Evolutionary conservation across 2,113 vertebrate species (phyloP).

Genomic region (Cebidichthys violaceus): DNA sequence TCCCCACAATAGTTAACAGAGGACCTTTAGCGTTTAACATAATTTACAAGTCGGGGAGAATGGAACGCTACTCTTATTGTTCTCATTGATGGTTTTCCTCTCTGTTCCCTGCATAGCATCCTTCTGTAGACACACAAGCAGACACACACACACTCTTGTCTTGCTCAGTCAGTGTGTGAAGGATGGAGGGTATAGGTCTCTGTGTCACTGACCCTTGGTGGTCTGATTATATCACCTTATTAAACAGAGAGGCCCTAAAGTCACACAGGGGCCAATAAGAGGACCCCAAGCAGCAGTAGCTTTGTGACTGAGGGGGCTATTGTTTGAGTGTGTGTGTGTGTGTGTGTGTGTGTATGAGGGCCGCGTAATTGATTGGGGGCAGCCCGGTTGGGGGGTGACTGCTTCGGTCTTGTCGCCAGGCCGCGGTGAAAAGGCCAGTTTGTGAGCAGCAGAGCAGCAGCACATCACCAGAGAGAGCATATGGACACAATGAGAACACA

Average conservation of each 20-base stretch:
- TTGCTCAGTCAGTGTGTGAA: constrained; percentile 54
- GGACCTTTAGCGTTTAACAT: constrained; percentile 64
- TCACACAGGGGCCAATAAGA: constrained; percentile 80
- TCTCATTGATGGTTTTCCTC: constrained; percentile 63
- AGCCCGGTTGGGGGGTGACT: constrained; percentile 62
- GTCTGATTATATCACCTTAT: constrained; percentile 85
- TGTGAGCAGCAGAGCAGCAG: constrained; percentile 84
- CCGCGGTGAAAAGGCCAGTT: constrained; percentile 82
- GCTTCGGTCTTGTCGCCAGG: constrained; percentile 70
- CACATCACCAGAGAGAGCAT: constrained; percentile 85
- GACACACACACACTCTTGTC: constrained; percentile 32
- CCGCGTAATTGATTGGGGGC: constrained; percentile 73
- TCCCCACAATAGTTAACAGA: constrained; percentile 70
- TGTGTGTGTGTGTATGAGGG: constrained; percentile 48
- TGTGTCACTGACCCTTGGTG: constrained; percentile 78
- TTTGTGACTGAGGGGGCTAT: constrained; percentile 71
- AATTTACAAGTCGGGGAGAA: constrained; percentile 78
- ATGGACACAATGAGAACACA: constrained; percentile 85
- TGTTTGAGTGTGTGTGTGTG: constrained; percentile 60
- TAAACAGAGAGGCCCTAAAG: constrained; percentile 82
- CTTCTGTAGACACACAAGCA: constrained; percentile 15
- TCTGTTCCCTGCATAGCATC: constrained; percentile 37
- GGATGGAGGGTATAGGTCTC: constrained; percentile 61
- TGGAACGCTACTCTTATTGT: constrained; percentile 74
- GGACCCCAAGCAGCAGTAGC: constrained; percentile 65